Evolutionary conservation across 1,140 invertebrate species (phyloP).

Genomic region (Formica selysi): DNA sequence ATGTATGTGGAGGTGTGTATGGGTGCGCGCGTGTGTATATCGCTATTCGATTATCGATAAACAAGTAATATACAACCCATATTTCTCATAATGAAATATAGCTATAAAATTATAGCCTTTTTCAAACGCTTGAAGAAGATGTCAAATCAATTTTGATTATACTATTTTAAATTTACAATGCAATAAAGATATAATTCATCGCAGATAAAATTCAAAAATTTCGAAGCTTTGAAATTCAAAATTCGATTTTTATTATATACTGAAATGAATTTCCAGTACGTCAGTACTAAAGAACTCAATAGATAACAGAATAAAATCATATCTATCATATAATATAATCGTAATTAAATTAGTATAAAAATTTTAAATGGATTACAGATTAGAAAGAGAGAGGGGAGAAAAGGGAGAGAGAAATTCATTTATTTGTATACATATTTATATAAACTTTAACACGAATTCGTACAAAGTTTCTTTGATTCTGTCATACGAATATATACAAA

Average conservation of each 20-base stretch:
- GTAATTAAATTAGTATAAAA: background rate
- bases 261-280: background rate
- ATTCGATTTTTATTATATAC: conserved; percentile 4
- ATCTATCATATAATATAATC: background rate
- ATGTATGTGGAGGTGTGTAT: too few relatives aligned
- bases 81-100: background rate
- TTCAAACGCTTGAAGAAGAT: background rate
- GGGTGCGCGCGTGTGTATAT: too few relatives aligned
- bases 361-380: background rate
- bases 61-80: too few relatives aligned
- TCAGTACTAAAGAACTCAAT: background rate
- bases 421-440: background rate
- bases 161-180: conserved; percentile 8
- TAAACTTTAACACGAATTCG: conserved; percentile 19
- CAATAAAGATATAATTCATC: conserved; percentile 14
- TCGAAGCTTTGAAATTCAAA: background rate
- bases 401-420: background rate
- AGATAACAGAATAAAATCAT: background rate
- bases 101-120: background rate
- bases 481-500: background rate
- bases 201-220: conserved; percentile 11
- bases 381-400: too few relatives aligned
- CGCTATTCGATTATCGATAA: too few relatives aligned
- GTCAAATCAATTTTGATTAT: conserved; percentile 2
- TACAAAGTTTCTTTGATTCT: background rate